These are phyloP conservation scores for Cryptomyrus ogoouensis DNA, from an alignment of 2,113 vertebrate species.

Conservation along the genomic window DNA sequence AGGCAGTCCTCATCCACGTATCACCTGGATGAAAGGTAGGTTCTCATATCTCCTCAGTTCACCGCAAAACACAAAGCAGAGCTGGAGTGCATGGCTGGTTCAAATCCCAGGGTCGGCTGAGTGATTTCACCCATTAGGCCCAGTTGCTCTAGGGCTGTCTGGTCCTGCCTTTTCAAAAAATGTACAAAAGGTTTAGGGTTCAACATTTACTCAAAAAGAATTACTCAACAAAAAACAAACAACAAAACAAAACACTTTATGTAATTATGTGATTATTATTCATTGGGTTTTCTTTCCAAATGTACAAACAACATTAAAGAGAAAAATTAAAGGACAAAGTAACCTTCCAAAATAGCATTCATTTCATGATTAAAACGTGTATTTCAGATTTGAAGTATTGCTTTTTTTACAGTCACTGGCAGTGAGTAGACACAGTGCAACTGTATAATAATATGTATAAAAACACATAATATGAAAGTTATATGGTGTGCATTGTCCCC, in stretches of 20 bases:
- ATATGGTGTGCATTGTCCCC: not conserved
- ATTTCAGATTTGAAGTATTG: not conserved
- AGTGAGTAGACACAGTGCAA: not conserved
- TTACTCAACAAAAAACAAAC: not conserved
- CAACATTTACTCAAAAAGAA: not conserved
- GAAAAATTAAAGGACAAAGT: not conserved
- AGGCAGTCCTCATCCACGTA: constrained; percentile 79
- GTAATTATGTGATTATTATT: not conserved
- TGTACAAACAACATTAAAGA: not conserved
- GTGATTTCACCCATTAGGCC: not conserved
- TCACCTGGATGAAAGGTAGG: constrained; percentile 89
- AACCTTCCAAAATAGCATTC: not conserved
- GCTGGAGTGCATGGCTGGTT: not conserved
- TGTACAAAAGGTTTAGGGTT: not conserved
- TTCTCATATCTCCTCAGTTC: not conserved
- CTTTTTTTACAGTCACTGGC: not conserved
- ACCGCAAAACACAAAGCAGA: not conserved
- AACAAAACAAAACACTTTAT: not conserved
- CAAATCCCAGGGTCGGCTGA: not conserved
- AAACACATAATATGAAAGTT: not conserved
- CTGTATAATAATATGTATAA: not conserved
- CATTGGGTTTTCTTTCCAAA: not conserved
- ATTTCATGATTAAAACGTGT: not conserved
- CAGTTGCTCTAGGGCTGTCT: not conserved
- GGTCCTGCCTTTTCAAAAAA: not conserved